A percentile compares a stretch with the other conserved stretches of the same genome.
phyloP scores from a whole-genome alignment of 2,888 invertebrate species.

The Rhogogaster chlorosoma region DNA sequence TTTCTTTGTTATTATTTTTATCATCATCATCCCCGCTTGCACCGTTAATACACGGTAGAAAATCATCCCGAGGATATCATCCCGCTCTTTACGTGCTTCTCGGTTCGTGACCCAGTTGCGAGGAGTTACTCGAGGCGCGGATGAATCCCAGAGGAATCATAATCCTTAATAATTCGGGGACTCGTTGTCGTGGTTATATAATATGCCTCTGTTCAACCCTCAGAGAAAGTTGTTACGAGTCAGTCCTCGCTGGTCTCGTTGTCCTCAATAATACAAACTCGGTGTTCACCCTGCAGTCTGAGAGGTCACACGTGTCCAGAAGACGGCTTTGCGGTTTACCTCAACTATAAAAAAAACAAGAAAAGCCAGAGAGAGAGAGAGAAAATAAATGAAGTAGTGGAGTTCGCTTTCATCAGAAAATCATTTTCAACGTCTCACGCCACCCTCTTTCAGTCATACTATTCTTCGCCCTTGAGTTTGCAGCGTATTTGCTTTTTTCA shows the following conservation, averaged over 20 bases:
- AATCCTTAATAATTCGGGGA: slow-evolving; percentile 47
- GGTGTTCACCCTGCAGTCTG: neutral
- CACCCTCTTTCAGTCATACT: neutral
- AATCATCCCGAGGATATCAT: neutral
- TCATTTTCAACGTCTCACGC: neutral
- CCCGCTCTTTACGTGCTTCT: neutral
- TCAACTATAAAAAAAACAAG: neutral
- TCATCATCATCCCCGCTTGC: neutral
- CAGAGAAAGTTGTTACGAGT: slow-evolving; percentile 3
- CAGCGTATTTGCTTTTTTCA: neutral
- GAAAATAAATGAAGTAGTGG: neutral
- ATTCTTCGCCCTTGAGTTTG: neutral
- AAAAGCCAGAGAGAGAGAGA: neutral
- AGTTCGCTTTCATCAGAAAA: neutral
- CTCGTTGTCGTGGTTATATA: slow-evolving; percentile 37
- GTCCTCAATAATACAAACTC: slow-evolving; percentile 24
- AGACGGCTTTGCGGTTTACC: neutral
- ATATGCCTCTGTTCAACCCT: neutral
- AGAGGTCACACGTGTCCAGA: slow-evolving; percentile 17
- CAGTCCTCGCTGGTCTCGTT: slow-evolving; percentile 9
- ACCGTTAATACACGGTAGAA: neutral
- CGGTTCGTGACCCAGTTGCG: slow-evolving; percentile 45
- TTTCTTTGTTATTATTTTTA: neutral
- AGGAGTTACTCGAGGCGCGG: slow-evolving; percentile 23
- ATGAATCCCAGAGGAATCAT: slow-evolving; percentile 40